Base-by-base conservation (phyloP, 2,113 vertebrate genomes). In the Beaufortia kweichowensis region DNA sequence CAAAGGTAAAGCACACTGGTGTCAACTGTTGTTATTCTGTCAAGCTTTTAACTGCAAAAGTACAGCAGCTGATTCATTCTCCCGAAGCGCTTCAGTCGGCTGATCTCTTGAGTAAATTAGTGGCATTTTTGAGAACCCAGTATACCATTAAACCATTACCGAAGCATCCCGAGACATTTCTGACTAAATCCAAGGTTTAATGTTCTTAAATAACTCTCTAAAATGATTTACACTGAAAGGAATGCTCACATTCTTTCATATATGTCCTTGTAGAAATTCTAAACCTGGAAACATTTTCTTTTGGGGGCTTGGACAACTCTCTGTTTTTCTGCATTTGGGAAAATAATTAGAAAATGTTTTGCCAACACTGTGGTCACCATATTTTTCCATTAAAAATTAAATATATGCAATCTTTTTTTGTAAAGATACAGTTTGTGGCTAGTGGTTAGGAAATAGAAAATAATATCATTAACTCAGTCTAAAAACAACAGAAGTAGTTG, bases 21-120 rank as follows among this genome's bases (percentile, higher is more conserved):
- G 61, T 39, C 56, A 43, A 21, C 73, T 75, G 73, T 28, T 33
- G 15, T 31, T 75, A 62, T 63, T 66, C n/a, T 19, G 19, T 55
- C 33, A 29, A 57, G 63, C 64, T 35, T 77, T 68, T 46, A 59
- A 77, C 35, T 21, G 46, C 74, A 39, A 29, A 64, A 64, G 29
- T 56, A 21, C n/a, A 26, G 39, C 19, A 41, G 69, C 21, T 41
- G 69, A 59, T 71, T 24, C 23, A 41, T 71, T 71, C 69, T 59
- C 53, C 53, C 26, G 23, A 57, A 53, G 31, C 68, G 28, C 33
- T 19, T 41, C 31, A 26, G 55, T 71, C 53, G 19, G 33, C 35
- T 59, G 33, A 41, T 59, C 55, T 71, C 53, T 41, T 21, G 55
- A 59, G 33, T 53, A 71, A 71, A 71, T 59, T 59, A 59, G 15